Percentiles rank a stretch among this genome's conserved stretches.
Conservation (phyloP, 1,140 invertebrate genomes). For the Drosophila busckii region DNA sequence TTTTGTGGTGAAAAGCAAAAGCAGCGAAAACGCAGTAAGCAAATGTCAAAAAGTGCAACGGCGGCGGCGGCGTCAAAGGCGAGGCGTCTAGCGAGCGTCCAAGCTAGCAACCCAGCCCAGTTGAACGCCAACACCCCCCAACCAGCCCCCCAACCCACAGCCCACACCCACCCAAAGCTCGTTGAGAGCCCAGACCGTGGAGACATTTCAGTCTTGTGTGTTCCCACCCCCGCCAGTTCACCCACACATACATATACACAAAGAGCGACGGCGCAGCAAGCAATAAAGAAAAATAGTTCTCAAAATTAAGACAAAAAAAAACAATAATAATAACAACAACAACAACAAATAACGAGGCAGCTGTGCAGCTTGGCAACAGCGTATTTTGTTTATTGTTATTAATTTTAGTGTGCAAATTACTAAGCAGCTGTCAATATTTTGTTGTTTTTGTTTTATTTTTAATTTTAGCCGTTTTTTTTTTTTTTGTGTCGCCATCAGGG, state of each 20-base stretch:
- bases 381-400: not conserved
- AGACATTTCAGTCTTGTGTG: too few species aligned
- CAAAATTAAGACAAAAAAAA: constrained; percentile 4
- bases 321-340: constrained; percentile 14
- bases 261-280: constrained; percentile 2
- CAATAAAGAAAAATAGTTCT: constrained; percentile 14
- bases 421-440: not conserved
- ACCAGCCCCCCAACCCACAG: not conserved
- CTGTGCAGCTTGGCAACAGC: not conserved
- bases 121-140: not conserved
- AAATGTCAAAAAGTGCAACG: constrained; percentile 45
- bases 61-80: constrained; percentile 33
- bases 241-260: not conserved
- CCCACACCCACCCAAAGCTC: constrained; percentile 5
- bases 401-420: too few species aligned
- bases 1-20: constrained; percentile 18
- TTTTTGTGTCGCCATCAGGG: not conserved
- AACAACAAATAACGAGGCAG: constrained; percentile 21
- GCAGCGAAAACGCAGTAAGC: constrained; percentile 36
- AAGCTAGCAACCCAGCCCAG: too few species aligned
- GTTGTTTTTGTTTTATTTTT: not conserved
- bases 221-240: constrained; percentile 28
- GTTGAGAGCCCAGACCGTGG: constrained; percentile 32
- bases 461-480: constrained; percentile 1
- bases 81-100: constrained; percentile 52